A percentile compares a stretch with the other conserved stretches of the same genome.
Conservation (phyloP, 1,140 invertebrate species). For the Stegodyphus dumicola region DNA sequence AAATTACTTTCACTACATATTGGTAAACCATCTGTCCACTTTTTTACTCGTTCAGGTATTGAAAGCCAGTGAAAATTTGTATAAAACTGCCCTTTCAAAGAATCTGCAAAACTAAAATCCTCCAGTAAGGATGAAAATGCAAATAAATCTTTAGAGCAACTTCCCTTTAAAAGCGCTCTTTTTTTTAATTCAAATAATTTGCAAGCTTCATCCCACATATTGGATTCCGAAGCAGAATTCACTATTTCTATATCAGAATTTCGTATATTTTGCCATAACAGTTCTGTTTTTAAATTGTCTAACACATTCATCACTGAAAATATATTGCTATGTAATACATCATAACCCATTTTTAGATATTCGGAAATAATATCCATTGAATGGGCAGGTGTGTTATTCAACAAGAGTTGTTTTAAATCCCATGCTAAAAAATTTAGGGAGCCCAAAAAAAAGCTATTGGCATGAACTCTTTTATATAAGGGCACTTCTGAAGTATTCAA, state of each 20-base stretch:
- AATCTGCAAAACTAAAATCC: constrained; percentile 29
- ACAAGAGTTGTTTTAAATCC: constrained; percentile 1
- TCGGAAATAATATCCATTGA: background rate
- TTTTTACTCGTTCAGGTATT: constrained; percentile 9
- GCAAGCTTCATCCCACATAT: constrained; percentile 41
- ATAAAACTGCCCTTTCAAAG: background rate
- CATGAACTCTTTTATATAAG: constrained; percentile 2
- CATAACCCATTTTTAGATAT: constrained; percentile 29
- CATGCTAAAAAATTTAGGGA: background rate
- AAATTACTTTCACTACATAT: constrained; percentile 14
- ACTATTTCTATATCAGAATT: background rate
- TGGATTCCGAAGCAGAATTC: background rate
- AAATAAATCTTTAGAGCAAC: background rate
- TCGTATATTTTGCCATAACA: background rate
- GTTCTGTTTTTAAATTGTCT: background rate
- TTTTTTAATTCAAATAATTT: constrained; percentile 28
- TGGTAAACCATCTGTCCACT: constrained; percentile 39
- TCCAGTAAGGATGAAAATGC: constrained; percentile 12
- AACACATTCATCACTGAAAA: constrained; percentile 20
- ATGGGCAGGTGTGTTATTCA: background rate
- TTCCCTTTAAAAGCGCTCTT: background rate
- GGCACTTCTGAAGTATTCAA: too few species aligned
- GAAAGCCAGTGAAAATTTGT: constrained; percentile 14
- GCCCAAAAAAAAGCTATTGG: constrained; percentile 28
- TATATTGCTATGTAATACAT: constrained; percentile 39